Evolutionary conservation across 2,888 invertebrate genomes (phyloP), one percentile per base, ranked within the genome.

Genomic region (Leucoma salicis): DNA sequence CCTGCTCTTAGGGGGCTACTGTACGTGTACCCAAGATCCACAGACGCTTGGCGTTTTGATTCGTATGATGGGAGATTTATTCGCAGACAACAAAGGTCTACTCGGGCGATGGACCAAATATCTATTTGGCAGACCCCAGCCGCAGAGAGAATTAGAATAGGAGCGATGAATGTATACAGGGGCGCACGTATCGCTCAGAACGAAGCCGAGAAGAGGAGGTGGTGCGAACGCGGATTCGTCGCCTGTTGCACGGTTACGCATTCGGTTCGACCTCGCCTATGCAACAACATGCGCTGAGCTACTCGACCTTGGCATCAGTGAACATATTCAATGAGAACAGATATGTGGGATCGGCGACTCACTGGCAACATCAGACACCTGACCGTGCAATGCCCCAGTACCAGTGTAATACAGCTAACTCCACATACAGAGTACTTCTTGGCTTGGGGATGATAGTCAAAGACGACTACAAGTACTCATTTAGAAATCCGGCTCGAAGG

Each of bases 241-340:
- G 8, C 13, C 0, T 31, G 14, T 8, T 44, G 39, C 39, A 16
- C 11, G 0, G 7, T 31, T 11, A 21, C 21, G 2, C 44, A 44
- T 11, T 44, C 1, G 39, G 44, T 12, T 11, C 14, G 0, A 31
- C 39, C 1, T 39, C 36, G 39, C 39, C 44, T 1, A 39, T 18
- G 10, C 43, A 43, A 13, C 16, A 39, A 5, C 44, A 44, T 14
- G 15, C 32, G 1, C 16, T 3, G 1, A 32, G 12, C 14, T 18
- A 32, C 8, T 15, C 32, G 4, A 32, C 11, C 2, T 5, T 32
- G 3, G 32, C 15, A 21, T 6, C 21, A 4, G 5, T 6, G 21
- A 8, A 21, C 8, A 21, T 21, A 21, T 4, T 21, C 4, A 8
- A 6, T 21, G 21, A 21, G 8, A 8, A 8, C 4, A 8, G 4